Evolutionary conservation across 1,140 invertebrate species (phyloP).

Genomic region (Drosophila pallidifrons): DNA sequence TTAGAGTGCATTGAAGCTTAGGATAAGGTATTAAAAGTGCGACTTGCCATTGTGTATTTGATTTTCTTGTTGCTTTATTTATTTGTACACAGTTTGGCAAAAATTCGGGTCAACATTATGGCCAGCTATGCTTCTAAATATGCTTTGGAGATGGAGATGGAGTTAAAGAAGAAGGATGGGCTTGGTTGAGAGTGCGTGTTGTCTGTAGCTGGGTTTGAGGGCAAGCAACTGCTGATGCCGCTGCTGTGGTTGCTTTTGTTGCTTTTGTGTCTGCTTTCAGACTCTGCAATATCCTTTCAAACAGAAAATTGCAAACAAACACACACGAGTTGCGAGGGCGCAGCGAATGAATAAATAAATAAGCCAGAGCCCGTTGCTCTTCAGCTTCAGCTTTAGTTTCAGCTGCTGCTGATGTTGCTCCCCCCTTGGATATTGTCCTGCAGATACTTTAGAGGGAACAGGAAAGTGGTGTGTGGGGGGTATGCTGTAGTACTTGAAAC

Average conservation of each 20-base stretch:
- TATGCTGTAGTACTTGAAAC: slow-evolving; percentile 13
- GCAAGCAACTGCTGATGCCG: slow-evolving; percentile 29
- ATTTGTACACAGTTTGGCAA: slow-evolving; percentile 77
- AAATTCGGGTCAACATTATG: slow-evolving; percentile 83
- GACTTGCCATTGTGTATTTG: slow-evolving; percentile 5
- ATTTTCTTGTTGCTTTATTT: slow-evolving; percentile 73
- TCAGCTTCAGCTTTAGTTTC: slow-evolving; percentile 17
- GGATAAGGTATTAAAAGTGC: slow-evolving; percentile 50
- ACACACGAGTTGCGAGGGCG: slow-evolving; percentile 57
- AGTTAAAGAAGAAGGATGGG: slow-evolving; percentile 6
- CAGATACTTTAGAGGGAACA: not conserved
- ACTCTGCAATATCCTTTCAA: slow-evolving; percentile 74
- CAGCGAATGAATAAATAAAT: slow-evolving; percentile 82
- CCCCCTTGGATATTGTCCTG: slow-evolving; percentile 19
- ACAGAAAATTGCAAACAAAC: slow-evolving; percentile 82
- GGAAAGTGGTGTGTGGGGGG: not conserved
- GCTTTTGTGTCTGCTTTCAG: slow-evolving; percentile 68
- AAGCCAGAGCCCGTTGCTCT: slow-evolving; percentile 44
- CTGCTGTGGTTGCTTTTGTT: slow-evolving; percentile 32
- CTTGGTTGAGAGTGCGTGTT: slow-evolving; percentile 55
- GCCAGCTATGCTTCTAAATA: slow-evolving; percentile 62
- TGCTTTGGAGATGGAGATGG: slow-evolving; percentile 12
- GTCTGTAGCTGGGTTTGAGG: slow-evolving; percentile 32
- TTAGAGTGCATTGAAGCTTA: no score
- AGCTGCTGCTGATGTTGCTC: not conserved